Evolutionary conservation across 2,113 vertebrate species (phyloP).

Genomic region (Clupea harengus): DNA sequence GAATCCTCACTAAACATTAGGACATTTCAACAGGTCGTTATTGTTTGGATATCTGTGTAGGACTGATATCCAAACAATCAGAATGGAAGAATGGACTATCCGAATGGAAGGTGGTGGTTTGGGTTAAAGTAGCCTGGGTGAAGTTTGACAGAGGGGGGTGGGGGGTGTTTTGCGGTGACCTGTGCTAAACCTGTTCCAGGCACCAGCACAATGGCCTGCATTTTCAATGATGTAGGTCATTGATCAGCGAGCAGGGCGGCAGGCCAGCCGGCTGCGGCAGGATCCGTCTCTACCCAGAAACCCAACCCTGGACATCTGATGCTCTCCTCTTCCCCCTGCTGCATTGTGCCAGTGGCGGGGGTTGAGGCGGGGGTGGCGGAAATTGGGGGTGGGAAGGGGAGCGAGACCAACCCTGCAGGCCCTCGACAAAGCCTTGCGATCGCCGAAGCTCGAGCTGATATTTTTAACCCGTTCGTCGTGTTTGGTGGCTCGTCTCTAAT

Average conservation of each 20-base stretch:
- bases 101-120: neutral
- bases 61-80: neutral
- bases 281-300: conserved; percentile 45
- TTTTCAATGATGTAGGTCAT: conserved; percentile 55
- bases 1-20: neutral
- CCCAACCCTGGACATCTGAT: conserved; percentile 50
- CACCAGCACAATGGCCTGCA: conserved; percentile 32
- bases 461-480: conserved; percentile 8
- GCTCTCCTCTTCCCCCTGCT: conserved; percentile 31
- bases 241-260: conserved; percentile 44
- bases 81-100: neutral
- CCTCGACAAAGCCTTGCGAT: neutral
- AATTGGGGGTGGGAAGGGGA: neutral
- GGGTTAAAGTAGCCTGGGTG: no score
- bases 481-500: neutral
- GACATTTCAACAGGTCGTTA: neutral
- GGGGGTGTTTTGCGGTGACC: conserved; percentile 21
- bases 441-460: neutral
- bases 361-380: neutral
- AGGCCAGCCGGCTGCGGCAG: conserved; percentile 33
- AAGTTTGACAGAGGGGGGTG: neutral
- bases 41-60: neutral
- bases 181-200: conserved; percentile 44
- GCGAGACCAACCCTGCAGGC: neutral
- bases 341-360: conserved; percentile 1